phyloP scores from a whole-genome alignment of 2,113 vertebrate species.

The Aramus guarauna region DNA sequence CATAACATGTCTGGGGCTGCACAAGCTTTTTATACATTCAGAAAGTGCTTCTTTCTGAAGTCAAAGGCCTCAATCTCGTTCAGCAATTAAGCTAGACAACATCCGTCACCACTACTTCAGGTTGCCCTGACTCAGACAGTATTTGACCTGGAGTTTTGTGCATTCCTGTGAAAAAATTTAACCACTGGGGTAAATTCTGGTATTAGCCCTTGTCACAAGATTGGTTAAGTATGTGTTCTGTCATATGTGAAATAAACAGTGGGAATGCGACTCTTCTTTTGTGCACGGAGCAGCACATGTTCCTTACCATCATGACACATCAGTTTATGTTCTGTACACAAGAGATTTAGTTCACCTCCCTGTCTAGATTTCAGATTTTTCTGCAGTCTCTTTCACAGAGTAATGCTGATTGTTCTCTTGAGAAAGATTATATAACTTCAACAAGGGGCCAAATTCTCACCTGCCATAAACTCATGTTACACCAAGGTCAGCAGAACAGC shows the following conservation, averaged over 20 bases:
- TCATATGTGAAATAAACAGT: not conserved
- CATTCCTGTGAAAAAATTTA: not conserved
- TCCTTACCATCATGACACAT: not conserved
- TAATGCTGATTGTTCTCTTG: not conserved
- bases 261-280: not conserved
- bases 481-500: not conserved
- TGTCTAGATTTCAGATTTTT: not conserved
- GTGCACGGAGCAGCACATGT: not conserved
- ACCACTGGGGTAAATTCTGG: not conserved
- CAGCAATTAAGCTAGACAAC: not conserved
- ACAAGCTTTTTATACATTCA: not conserved
- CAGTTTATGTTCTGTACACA: not conserved
- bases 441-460: not conserved
- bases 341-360: not conserved
- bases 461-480: not conserved
- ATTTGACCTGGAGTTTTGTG: not conserved
- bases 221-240: not conserved
- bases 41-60: not conserved
- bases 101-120: not conserved
- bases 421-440: not conserved
- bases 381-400: not conserved
- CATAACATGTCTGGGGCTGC: rapidly evolving
- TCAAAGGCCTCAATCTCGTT: not conserved
- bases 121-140: not conserved
- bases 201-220: not conserved